Base-by-base conservation (phyloP, 2,113 vertebrate species). In the Struthio camelus region DNA sequence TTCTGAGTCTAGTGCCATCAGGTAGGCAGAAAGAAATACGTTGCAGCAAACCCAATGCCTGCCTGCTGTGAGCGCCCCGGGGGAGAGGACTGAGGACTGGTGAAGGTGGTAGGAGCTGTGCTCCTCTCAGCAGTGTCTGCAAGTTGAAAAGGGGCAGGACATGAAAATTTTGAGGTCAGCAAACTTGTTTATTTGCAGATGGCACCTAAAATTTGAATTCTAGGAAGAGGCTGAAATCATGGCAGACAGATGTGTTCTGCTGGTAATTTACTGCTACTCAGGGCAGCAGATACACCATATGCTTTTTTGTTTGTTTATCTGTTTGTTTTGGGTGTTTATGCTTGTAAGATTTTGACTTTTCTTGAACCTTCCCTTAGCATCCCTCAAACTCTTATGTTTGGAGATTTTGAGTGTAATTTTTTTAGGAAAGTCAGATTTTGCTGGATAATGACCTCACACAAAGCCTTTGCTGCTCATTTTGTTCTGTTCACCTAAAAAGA, bases 391-490 rank as follows among this genome's bases (percentile, higher is more conserved):
- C 18, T 50, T 12, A 10, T 30, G 16, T 73, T 85, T 89, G 70
- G 62, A 75, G 71, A 64, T 16, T 94, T 93, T 89, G 38, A 70
- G 50, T 80, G 34, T 11, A 46, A 9, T 27, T n/a, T 83, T 70
- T 85, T 34, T 56, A 77, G 77, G 62, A 24, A n/a, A 48, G 53
- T 80, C 38, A 3, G 10, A 56, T 71, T 93, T 91, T 80, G 6
- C 64, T 70, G 38, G 54, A 54, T 87, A 87, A 87, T 58, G 61
- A 87, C 66, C 64, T 93, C 59, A 78, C 64, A 50, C 28, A 56
- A 67, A 95, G 59, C 24, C n/a, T 95, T 95, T 95, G 28, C 67
- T 17, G 38, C 67, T 83, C 38, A 61, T 91, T 77, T 79, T 59
- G 18, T 58, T 65, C 61, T 54, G 13, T 44, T 77, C 73, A 79